phyloP scores from a whole-genome alignment of 2,113 vertebrate species.

The Azemiops feae region DNA sequence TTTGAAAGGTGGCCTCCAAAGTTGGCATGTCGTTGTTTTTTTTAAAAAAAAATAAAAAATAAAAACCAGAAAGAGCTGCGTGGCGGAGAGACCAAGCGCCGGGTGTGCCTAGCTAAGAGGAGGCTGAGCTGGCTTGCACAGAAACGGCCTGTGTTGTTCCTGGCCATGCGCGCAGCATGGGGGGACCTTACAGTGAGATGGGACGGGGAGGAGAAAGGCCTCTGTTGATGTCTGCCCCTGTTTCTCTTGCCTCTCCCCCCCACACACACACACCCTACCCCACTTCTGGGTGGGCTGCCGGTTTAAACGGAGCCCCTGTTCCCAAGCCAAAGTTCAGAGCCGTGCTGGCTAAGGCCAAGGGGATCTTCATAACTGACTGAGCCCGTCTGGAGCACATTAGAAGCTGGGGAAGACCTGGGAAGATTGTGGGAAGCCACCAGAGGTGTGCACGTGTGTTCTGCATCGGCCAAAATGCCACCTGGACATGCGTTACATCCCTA shows the following conservation, averaged over 20 bases:
- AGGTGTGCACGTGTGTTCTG: fast-evolving
- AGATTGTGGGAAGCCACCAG: background rate
- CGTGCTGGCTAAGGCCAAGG: fast-evolving
- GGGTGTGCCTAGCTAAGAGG: background rate
- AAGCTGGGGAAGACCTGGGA: background rate
- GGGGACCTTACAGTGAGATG: background rate
- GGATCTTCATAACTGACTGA: slow-evolving; percentile 1
- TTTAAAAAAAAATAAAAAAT: slow-evolving; percentile 56
- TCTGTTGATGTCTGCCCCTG: slow-evolving; percentile 53
- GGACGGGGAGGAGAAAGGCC: slow-evolving; percentile 35
- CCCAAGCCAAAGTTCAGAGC: slow-evolving; percentile 25
- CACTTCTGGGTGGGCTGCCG: slow-evolving; percentile 55
- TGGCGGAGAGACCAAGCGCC: slow-evolving; percentile 16
- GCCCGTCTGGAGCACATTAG: background rate
- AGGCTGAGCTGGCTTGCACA: fast-evolving
- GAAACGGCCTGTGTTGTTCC: background rate
- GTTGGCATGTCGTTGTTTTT: slow-evolving; percentile 42
- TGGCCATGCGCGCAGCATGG: background rate
- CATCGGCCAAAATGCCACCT: slow-evolving; percentile 11
- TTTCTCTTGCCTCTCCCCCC: slow-evolving; percentile 49
- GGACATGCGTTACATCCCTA: background rate
- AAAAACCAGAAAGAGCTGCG: slow-evolving; percentile 37
- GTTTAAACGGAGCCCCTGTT: slow-evolving; percentile 4
- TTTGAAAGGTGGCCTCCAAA: slow-evolving; percentile 57
- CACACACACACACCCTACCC: background rate